Evolutionary conservation across 1,140 invertebrate species (phyloP).

Genomic region (Heliconius nattereri): DNA sequence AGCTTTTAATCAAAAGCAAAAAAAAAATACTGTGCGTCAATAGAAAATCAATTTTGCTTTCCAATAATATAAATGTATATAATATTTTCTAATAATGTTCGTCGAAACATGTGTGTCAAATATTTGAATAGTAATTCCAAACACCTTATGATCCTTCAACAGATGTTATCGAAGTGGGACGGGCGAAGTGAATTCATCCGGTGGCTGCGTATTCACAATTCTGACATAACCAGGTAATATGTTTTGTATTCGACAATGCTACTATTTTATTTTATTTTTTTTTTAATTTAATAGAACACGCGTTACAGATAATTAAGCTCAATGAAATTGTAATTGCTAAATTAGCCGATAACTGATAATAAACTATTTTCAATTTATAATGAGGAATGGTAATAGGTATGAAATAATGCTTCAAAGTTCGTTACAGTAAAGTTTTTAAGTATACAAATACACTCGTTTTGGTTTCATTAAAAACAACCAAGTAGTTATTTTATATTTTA

Average conservation of each 20-base stretch:
- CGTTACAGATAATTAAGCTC: background rate
- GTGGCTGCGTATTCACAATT: conserved; percentile 45
- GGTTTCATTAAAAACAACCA: too few species aligned
- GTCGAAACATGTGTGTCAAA: conserved; percentile 52
- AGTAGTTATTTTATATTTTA: too few species aligned
- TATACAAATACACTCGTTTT: too few species aligned
- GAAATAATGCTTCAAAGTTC: too few species aligned
- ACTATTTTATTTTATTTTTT: background rate
- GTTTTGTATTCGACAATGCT: background rate
- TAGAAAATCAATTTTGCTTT: background rate
- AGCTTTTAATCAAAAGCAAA: background rate
- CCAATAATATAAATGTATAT: background rate
- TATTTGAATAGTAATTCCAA: conserved; percentile 53
- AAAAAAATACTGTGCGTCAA: background rate
- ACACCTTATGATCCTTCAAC: conserved; percentile 72
- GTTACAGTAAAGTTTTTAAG: too few species aligned
- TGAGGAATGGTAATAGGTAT: too few species aligned
- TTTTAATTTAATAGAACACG: background rate
- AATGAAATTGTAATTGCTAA: background rate
- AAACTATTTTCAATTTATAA: too few species aligned
- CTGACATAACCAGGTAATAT: conserved; percentile 15
- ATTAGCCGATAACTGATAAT: background rate
- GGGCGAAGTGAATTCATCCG: conserved; percentile 50
- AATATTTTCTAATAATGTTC: background rate
- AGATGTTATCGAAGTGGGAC: conserved; percentile 67